Evolutionary conservation across 2,113 vertebrate species (phyloP).

Genomic region (Telmatochromis sp.): DNA sequence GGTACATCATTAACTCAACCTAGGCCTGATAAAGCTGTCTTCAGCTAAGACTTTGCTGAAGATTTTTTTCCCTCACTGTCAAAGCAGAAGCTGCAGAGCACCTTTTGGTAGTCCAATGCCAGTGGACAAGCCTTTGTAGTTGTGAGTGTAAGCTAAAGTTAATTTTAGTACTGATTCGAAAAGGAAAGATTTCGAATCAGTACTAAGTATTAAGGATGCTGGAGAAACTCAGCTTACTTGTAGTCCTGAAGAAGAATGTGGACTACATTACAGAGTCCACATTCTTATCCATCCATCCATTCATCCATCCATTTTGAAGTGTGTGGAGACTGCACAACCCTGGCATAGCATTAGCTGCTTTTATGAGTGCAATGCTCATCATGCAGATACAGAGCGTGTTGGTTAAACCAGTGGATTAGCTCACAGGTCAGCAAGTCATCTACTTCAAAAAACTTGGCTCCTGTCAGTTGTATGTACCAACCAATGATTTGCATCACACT

Average conservation of each 20-base stretch:
- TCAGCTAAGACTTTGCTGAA: not conserved
- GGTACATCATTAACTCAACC: not conserved
- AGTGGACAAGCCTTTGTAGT: not conserved
- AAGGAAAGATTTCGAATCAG: not conserved
- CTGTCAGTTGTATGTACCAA: not conserved
- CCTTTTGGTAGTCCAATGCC: not conserved
- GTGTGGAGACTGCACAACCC: not conserved
- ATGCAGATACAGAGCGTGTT: not conserved
- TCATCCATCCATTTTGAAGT: not conserved
- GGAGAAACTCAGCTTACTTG: not conserved
- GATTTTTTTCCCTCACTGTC: rapidly evolving
- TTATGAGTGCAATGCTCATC: not conserved
- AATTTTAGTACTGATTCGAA: not conserved
- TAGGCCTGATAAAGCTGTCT: not conserved
- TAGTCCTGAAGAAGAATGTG: not conserved
- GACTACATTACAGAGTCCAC: not conserved
- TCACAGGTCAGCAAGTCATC: not conserved
- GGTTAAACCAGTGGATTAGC: not conserved
- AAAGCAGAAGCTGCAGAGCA: not conserved
- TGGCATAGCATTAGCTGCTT: not conserved
- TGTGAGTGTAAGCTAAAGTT: not conserved
- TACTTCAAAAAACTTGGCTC: not conserved
- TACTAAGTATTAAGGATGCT: not conserved
- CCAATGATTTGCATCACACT: not conserved
- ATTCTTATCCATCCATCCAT: not conserved